phyloP scores from a whole-genome alignment of 2,797 vertebrate species.

The Chiloscyllium punctatum region DNA sequence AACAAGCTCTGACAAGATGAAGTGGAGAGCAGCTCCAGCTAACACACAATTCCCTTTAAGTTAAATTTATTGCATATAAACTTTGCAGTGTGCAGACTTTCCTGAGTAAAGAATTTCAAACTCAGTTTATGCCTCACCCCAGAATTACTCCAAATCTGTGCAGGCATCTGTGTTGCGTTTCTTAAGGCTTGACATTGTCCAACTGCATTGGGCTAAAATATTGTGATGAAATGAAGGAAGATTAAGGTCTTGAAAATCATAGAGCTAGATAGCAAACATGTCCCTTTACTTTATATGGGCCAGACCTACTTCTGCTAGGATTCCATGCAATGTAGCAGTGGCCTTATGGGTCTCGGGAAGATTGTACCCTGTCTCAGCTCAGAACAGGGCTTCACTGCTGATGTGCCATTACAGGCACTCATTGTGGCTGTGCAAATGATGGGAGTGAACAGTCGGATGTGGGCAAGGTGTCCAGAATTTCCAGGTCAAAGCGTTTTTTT shows the following conservation, averaged over 20 bases:
- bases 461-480: not conserved
- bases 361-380: not conserved
- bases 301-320: too few species aligned
- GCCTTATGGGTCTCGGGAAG: not conserved
- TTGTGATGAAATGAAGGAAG: not conserved
- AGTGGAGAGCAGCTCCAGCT: not conserved
- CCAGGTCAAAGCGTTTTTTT: too few species aligned
- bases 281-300: not conserved
- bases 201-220: not conserved
- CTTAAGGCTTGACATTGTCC: not conserved
- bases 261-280: not conserved
- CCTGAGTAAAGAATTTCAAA: constrained; percentile 10
- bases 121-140: not conserved
- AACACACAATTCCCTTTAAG: not conserved
- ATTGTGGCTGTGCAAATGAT: not conserved
- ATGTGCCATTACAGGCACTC: not conserved
- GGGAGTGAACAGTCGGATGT: not conserved
- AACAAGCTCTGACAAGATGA: constrained; percentile 12
- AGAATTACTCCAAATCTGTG: not conserved
- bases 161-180: not conserved
- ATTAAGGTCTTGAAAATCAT: not conserved
- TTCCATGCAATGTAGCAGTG: not conserved
- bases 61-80: not conserved
- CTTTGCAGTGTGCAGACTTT: not conserved
- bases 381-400: not conserved